A percentile compares a stretch with the other conserved stretches of the same genome.
phyloP scores from a whole-genome alignment of 1,140 invertebrate species.

The Zelostemma sp. region DNA sequence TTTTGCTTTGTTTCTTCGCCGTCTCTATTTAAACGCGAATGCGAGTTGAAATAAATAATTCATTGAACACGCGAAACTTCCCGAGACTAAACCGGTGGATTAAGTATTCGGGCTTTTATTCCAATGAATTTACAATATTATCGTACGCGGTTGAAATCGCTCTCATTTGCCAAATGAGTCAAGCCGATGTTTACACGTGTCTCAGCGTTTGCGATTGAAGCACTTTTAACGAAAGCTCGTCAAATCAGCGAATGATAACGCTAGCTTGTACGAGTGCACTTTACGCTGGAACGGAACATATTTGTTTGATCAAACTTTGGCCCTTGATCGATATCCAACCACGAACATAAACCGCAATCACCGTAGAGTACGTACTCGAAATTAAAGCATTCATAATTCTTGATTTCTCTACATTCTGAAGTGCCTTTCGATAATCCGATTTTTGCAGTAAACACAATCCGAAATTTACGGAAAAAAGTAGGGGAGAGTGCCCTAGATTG shows the following conservation, averaged over 20 bases:
- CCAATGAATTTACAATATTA: background rate
- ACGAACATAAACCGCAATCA: conserved; percentile 42
- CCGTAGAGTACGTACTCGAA: conserved; percentile 25
- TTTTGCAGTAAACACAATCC: conserved; percentile 15
- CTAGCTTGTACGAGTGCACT: background rate
- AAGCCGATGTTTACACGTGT: background rate
- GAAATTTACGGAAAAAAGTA: too few species aligned
- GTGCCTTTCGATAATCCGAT: conserved; percentile 27
- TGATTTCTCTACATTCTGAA: conserved; percentile 31
- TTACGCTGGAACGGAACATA: conserved; percentile 7
- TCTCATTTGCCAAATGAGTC: conserved; percentile 1
- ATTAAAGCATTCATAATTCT: conserved; percentile 33
- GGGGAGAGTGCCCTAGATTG: too few species aligned
- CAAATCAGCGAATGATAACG: background rate
- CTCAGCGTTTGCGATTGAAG: conserved; percentile 20
- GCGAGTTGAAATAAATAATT: background rate
- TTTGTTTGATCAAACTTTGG: conserved; percentile 40
- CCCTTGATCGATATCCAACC: conserved; percentile 45
- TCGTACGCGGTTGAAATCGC: background rate
- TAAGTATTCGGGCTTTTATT: too few species aligned
- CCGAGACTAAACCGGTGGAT: too few species aligned
- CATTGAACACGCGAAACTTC: background rate
- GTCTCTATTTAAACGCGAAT: background rate
- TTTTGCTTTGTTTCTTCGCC: conserved; percentile 1
- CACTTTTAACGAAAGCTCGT: conserved; percentile 22